Percentiles rank a stretch among this genome's conserved stretches.
phyloP scores from a whole-genome alignment of 2,113 vertebrate genomes.

The Hippopotamus amphibius region DNA sequence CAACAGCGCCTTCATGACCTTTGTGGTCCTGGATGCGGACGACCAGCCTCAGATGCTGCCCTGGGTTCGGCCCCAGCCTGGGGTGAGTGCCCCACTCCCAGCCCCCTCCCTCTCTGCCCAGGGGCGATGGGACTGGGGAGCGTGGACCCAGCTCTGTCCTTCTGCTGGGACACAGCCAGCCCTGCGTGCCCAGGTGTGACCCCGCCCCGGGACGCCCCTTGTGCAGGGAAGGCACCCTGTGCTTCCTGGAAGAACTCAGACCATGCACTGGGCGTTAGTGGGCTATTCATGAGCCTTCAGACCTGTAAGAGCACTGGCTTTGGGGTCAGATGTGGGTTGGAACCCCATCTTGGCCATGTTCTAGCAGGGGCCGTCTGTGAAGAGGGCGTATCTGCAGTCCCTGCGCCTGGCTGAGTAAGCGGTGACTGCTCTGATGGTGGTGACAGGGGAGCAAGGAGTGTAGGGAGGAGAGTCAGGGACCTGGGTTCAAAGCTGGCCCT shows the following conservation, averaged over 20 bases:
- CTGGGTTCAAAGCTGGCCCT: neutral
- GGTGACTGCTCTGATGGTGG: neutral
- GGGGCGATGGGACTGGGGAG: neutral
- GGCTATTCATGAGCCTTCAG: neutral
- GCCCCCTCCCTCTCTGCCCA: neutral
- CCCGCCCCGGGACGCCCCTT: neutral
- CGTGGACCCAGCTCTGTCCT: neutral
- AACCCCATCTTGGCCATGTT: neutral
- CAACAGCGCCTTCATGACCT: constrained; percentile 99
- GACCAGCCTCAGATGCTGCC: constrained; percentile 90
- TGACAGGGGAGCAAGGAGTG: neutral
- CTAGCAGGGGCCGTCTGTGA: neutral
- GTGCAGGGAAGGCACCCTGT: neutral
- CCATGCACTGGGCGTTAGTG: neutral
- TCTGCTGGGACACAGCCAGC: neutral
- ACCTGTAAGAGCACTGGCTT: neutral
- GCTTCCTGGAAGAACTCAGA: neutral
- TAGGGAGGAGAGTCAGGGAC: neutral
- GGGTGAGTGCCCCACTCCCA: constrained; percentile 86
- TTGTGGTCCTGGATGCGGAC: constrained; percentile 92
- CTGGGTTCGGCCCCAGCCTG: constrained; percentile 91
- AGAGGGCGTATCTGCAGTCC: neutral
- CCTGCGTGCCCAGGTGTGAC: neutral
- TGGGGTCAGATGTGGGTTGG: neutral
- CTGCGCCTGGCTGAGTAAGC: neutral